These are phyloP conservation scores for Albula glossodonta DNA, from an alignment of 2,113 vertebrate species.

Conservation along the genomic window DNA sequence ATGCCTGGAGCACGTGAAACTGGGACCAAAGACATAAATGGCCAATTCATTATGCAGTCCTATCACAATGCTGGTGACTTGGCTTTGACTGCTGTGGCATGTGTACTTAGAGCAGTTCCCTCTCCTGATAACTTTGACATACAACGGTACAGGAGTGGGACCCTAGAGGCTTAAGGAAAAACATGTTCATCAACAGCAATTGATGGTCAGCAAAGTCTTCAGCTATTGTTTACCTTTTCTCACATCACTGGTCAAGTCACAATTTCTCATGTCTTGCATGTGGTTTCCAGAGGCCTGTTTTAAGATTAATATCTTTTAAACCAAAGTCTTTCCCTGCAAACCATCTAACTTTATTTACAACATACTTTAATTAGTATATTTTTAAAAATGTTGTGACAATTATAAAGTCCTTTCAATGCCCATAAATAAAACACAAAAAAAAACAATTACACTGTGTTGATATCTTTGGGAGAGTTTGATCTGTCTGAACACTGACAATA, in stretches of 20 bases:
- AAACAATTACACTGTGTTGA: too few relatives aligned
- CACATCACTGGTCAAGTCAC: not conserved
- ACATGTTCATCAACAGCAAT: not conserved
- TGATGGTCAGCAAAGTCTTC: not conserved
- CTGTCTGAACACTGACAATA: too few relatives aligned
- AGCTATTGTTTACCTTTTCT: not conserved
- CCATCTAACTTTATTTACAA: not conserved
- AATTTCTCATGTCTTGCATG: conserved; percentile 7
- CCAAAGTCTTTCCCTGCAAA: not conserved
- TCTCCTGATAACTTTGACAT: not conserved
- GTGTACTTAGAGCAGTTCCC: not conserved
- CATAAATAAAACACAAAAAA: too few relatives aligned
- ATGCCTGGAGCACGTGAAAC: conserved; percentile 16
- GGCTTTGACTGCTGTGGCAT: not conserved
- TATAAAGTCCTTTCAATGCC: too few relatives aligned
- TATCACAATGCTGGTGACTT: not conserved
- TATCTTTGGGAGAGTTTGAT: too few relatives aligned
- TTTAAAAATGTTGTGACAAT: too few relatives aligned
- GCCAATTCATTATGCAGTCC: not conserved
- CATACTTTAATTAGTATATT: not conserved
- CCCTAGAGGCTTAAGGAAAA: not conserved
- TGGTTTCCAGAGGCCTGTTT: not conserved
- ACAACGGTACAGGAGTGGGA: not conserved
- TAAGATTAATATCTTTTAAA: not conserved
- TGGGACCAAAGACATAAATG: not conserved